A percentile compares a stretch with the other conserved stretches of the same genome.
Conservation (phyloP, 1,140 invertebrate species). For the Dendroctonus ponderosae region DNA sequence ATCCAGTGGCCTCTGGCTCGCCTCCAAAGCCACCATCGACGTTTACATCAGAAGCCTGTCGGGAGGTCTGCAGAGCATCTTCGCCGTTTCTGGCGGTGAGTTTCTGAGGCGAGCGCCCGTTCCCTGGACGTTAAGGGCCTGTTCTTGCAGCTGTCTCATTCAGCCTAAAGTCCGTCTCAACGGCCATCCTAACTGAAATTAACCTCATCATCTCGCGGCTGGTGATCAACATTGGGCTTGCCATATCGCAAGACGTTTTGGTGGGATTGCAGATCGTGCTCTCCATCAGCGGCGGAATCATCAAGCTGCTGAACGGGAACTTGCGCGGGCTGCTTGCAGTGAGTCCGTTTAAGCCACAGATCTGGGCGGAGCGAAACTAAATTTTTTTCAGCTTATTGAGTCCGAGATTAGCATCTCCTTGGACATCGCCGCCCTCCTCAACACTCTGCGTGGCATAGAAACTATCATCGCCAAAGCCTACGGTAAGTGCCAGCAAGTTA, state of each 20-base stretch:
- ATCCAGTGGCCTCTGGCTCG: slow-evolving; percentile 7
- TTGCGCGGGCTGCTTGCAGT: slow-evolving; percentile 1
- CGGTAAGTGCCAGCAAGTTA: background rate
- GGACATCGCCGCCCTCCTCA: background rate
- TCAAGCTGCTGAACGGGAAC: background rate
- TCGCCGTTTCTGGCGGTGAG: slow-evolving; percentile 9
- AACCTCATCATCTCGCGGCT: background rate
- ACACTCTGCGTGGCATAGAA: background rate
- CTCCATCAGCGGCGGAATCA: background rate
- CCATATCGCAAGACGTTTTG: background rate
- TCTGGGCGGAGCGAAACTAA: background rate
- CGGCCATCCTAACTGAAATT: background rate
- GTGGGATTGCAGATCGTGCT: background rate
- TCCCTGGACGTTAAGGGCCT: background rate
- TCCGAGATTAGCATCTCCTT: background rate
- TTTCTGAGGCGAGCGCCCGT: background rate
- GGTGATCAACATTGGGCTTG: background rate
- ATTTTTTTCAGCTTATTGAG: background rate
- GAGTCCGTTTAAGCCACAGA: background rate
- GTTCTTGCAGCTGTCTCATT: slow-evolving; percentile 1
- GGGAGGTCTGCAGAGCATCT: background rate
- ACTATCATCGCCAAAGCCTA: background rate
- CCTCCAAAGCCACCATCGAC: background rate
- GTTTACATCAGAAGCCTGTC: background rate
- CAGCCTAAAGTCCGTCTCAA: background rate